phyloP scores from a whole-genome alignment of 2,888 invertebrate species.

The Frankliniella intonsa region DNA sequence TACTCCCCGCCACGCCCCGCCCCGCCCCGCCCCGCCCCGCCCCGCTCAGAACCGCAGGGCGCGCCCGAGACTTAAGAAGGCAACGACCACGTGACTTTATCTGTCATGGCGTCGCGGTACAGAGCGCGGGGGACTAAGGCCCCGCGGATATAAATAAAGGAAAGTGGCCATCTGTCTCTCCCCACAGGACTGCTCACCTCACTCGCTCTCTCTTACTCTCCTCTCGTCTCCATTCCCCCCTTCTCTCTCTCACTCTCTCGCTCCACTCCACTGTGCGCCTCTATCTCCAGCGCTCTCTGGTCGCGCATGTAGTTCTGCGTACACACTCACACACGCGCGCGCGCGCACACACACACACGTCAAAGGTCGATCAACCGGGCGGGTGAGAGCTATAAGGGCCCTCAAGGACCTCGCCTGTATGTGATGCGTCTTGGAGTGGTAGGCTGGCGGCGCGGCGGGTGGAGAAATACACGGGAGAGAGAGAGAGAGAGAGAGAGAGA shows the following conservation, averaged over 20 bases:
- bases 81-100: too few relatives aligned
- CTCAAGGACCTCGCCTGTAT: background rate
- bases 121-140: too few relatives aligned
- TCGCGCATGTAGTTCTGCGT: background rate
- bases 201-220: background rate
- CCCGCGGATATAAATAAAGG: background rate
- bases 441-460: too few relatives aligned
- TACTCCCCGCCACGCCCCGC: too few relatives aligned
- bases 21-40: too few relatives aligned
- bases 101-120: too few relatives aligned
- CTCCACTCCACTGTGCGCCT: background rate
- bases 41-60: too few relatives aligned
- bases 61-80: too few relatives aligned
- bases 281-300: background rate
- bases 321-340: background rate
- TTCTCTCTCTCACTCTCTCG: background rate
- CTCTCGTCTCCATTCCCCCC: background rate
- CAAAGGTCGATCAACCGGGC: background rate
- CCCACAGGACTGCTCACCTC: background rate
- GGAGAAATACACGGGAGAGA: background rate
- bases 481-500: too few relatives aligned
- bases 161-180: background rate
- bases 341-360: background rate
- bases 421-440: too few relatives aligned
- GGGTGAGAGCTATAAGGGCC: background rate